These are phyloP conservation scores for Hipparchia semele DNA, from an alignment of 2,888 invertebrate species.

Conservation along the genomic window DNA sequence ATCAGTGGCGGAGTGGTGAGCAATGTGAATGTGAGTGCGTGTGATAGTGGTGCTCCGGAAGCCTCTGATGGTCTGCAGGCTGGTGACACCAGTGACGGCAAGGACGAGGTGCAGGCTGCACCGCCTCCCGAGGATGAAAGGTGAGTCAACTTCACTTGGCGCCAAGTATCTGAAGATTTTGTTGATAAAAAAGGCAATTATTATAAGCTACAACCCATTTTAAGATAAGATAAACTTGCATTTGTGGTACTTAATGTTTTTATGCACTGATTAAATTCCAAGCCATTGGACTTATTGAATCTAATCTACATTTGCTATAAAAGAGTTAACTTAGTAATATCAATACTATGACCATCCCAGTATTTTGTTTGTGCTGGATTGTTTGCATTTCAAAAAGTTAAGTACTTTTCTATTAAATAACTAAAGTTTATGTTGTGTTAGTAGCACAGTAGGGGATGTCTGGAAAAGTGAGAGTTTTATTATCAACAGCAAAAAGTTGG, in stretches of 20 bases:
- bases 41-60: conserved; percentile 77
- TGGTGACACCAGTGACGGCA: conserved; percentile 71
- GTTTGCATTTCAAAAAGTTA: too few relatives aligned
- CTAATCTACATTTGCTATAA: not conserved
- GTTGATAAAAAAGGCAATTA: conserved; percentile 30
- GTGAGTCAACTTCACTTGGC: conserved; percentile 52
- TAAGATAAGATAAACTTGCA: conserved; percentile 31
- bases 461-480: not conserved
- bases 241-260: conserved; percentile 14
- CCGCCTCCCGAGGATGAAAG: conserved; percentile 78
- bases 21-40: conserved; percentile 76
- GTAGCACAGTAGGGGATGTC: not conserved
- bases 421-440: not conserved
- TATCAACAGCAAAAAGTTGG: not conserved
- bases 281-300: not conserved
- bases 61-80: conserved; percentile 63
- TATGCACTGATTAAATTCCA: conserved; percentile 28
- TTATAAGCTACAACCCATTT: conserved; percentile 17
- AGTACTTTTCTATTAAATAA: not conserved
- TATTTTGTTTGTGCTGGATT: too few relatives aligned
- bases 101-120: conserved; percentile 68
- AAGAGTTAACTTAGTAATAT: not conserved
- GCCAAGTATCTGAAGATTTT: conserved; percentile 19
- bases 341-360: too few relatives aligned
- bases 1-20: conserved; percentile 74